A percentile compares a stretch with the other conserved stretches of the same genome.
Evolutionary conservation across 2,888 invertebrate genomes (phyloP).

Genomic region (Nomada goodeniana): DNA sequence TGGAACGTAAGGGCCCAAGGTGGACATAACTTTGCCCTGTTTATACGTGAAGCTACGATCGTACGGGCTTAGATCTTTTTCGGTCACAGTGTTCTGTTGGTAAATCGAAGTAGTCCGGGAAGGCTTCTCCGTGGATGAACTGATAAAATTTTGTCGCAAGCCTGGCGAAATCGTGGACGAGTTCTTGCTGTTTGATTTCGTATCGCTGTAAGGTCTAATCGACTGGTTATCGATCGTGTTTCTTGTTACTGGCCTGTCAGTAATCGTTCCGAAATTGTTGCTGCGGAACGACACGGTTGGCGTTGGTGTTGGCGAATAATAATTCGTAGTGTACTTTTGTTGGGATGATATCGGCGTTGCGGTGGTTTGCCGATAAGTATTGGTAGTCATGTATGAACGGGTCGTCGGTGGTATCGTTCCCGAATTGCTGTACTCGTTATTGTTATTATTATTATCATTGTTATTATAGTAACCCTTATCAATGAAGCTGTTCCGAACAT

Average conservation of each 20-base stretch:
- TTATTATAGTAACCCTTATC: constrained; percentile 54
- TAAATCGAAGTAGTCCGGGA: constrained; percentile 59
- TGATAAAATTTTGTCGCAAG: constrained; percentile 73
- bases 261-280: constrained; percentile 3
- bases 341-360: constrained; percentile 28
- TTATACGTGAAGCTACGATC: constrained; percentile 79
- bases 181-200: constrained; percentile 59
- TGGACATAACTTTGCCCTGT: constrained; percentile 79
- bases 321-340: constrained; percentile 41
- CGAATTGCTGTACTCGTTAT: not conserved
- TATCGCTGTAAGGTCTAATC: constrained; percentile 5
- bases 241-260: constrained; percentile 1
- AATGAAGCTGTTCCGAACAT: constrained; percentile 11
- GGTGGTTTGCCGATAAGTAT: constrained; percentile 54
- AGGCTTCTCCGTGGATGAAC: constrained; percentile 77
- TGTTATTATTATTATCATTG: not conserved
- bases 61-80: constrained; percentile 76
- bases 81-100: constrained; percentile 55
- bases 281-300: constrained; percentile 10
- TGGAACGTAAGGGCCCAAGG: constrained; percentile 80
- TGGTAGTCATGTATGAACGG: constrained; percentile 45
- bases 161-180: constrained; percentile 61
- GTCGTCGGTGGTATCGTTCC: constrained; percentile 18
- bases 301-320: constrained; percentile 2
- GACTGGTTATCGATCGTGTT: constrained; percentile 30